A percentile compares a stretch with the other conserved stretches of the same genome.
These are phyloP conservation scores for Gryllus longicercus DNA, from an alignment of 2,888 invertebrate species.

Conservation along the genomic window DNA sequence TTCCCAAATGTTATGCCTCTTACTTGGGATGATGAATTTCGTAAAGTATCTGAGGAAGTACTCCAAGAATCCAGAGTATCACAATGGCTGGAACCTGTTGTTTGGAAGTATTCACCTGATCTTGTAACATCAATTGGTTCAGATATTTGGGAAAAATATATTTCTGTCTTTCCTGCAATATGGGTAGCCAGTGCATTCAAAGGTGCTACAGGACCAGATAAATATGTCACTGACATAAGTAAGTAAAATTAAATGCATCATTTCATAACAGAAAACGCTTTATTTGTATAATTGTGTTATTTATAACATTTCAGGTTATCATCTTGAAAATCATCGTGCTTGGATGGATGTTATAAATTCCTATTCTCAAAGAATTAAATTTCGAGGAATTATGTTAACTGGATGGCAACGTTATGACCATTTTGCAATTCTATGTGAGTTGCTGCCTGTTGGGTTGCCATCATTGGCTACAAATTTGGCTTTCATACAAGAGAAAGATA, in stretches of 20 bases:
- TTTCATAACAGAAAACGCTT: neutral
- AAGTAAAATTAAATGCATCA: conserved; percentile 29
- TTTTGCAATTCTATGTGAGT: conserved; percentile 61
- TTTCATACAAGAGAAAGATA: conserved; percentile 31
- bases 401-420: conserved; percentile 72
- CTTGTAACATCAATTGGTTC: conserved; percentile 46
- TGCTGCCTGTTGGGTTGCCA: conserved; percentile 60
- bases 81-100: conserved; percentile 60
- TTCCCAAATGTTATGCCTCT: conserved; percentile 57
- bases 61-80: conserved; percentile 50
- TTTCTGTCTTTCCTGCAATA: conserved; percentile 60
- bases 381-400: conserved; percentile 65
- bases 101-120: conserved; percentile 64
- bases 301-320: conserved; percentile 48
- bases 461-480: conserved; percentile 60
- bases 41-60: conserved; percentile 53
- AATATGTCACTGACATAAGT: conserved; percentile 54
- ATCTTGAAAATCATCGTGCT: conserved; percentile 66
- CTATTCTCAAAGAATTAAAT: conserved; percentile 52
- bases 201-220: conserved; percentile 61
- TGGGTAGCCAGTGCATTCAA: conserved; percentile 86
- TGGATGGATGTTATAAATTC: conserved; percentile 63
- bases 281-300: conserved; percentile 20
- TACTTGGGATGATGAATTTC: conserved; percentile 82
- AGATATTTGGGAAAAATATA: conserved; percentile 54